A percentile compares a stretch with the other conserved stretches of the same genome.
Conservation (phyloP, 2,888 invertebrate species). For the Tridacna gigas region DNA sequence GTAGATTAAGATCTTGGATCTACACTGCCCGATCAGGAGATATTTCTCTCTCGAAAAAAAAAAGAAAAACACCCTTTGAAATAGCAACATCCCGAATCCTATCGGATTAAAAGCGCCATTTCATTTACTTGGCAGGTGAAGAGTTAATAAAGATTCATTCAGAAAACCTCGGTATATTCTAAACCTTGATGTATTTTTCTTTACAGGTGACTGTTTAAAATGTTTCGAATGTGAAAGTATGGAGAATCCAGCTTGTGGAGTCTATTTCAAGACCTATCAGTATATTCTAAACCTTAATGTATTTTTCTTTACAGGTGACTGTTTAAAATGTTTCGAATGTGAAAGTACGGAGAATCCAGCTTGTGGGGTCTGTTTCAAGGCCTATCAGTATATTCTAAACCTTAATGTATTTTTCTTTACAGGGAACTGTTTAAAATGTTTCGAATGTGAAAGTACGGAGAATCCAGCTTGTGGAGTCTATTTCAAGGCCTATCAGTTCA, state of each 20-base stretch:
- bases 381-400: slow-evolving; percentile 29
- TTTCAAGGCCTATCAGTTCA: slow-evolving; percentile 59
- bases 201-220: slow-evolving; percentile 36
- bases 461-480: slow-evolving; percentile 59
- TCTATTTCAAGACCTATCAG: slow-evolving; percentile 44
- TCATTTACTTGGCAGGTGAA: too few relatives aligned
- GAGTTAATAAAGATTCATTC: too few relatives aligned
- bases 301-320: slow-evolving; percentile 24
- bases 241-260: slow-evolving; percentile 57
- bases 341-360: slow-evolving; percentile 54
- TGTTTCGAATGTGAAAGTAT: slow-evolving; percentile 60
- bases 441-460: slow-evolving; percentile 51
- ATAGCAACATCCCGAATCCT: too few relatives aligned
- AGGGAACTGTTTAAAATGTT: slow-evolving; percentile 50
- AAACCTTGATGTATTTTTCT: too few relatives aligned
- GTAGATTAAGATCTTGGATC: too few relatives aligned
- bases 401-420: not conserved
- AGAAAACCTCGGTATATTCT: too few relatives aligned
- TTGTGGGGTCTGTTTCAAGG: slow-evolving; percentile 56
- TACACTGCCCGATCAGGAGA: too few relatives aligned
- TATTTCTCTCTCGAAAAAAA: too few relatives aligned
- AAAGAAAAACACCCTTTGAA: too few relatives aligned
- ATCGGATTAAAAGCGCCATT: too few relatives aligned
- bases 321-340: slow-evolving; percentile 57
- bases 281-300: too few relatives aligned